Conservation (phyloP, 2,888 invertebrate species). For the Mesochorus sp. region DNA sequence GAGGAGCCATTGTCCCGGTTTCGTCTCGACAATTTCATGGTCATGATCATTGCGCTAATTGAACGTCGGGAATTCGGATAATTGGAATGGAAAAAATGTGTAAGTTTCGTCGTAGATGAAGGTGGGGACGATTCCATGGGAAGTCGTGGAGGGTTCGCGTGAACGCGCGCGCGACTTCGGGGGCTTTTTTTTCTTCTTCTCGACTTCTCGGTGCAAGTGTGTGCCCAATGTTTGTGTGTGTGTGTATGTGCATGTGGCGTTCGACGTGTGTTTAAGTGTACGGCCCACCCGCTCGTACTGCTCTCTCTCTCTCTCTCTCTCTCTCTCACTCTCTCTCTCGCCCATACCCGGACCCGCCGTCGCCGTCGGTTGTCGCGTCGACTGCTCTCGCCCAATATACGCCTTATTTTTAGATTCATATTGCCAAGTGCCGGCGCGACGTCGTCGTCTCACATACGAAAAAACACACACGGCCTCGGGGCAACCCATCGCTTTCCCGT, state of each 20-base stretch:
- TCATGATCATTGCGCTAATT: no score
- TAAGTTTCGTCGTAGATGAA: no score
- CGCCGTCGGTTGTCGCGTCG: slow-evolving; percentile 59
- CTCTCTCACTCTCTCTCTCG: slow-evolving; percentile 42
- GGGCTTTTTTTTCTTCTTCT: slow-evolving; percentile 10
- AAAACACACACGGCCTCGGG: slow-evolving; percentile 51
- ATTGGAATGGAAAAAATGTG: no score
- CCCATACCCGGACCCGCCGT: slow-evolving; percentile 59
- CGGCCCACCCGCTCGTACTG: slow-evolving; percentile 27
- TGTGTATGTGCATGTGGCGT: neutral
- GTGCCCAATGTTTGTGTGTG: neutral
- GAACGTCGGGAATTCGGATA: no score
- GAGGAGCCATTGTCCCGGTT: no score
- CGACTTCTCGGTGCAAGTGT: neutral
- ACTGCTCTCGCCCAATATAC: slow-evolving; percentile 74
- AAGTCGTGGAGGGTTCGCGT: no score
- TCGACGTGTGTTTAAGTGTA: slow-evolving; percentile 8
- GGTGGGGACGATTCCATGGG: no score
- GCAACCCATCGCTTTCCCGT: slow-evolving; percentile 44
- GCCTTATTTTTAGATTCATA: slow-evolving; percentile 78
- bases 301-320: slow-evolving; percentile 52
- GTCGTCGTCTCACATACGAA: slow-evolving; percentile 42
- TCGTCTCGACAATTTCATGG: no score
- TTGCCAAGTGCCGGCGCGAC: slow-evolving; percentile 65
- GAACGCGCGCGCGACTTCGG: slow-evolving; percentile 5